Base-by-base conservation (phyloP, 2,888 invertebrate genomes). In the Pterostichus niger region DNA sequence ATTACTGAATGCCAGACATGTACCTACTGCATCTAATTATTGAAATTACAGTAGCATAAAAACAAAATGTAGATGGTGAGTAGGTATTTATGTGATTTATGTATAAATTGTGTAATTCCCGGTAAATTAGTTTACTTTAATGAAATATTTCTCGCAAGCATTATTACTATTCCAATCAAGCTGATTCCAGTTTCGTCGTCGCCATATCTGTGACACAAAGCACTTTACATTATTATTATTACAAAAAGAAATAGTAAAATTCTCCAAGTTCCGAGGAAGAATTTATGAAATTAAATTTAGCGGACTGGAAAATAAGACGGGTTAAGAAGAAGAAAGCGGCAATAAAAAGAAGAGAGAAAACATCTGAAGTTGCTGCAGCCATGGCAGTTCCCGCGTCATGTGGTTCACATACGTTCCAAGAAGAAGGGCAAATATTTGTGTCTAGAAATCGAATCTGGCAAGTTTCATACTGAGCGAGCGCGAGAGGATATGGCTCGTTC, bases 371-470 rank as follows among this genome's bases (percentile, higher is more conserved):
- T 64, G 24, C 31, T 49, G 49, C 49, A 56, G 56, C 24, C 24
- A 24, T 24, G 24, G 24, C 24, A 56, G 15, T 17, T 56, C 35
- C 11, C 44, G 10, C 75, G 75, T 49, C 54, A 56, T 77, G 56
- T 56, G 54, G 56, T 59, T 77, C 77, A 56, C 56, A 56, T 56
- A 56, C 77, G 52, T 31, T 54, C 13, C 77, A 5, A 31, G 77
- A 35, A 54, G 77, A 77, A 56, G 56, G 40, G 46, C 77, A 77
- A 77, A 77, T 77, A 77, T 56, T 77, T 77, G 77, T 56, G 54
- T 59, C 44, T 40, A 35, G 77, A 77, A 77, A 77, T 77, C 56
- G 77, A 77, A 77, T 77, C 77, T 56, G 77, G 77, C 76, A 77
- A 52, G 76, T 75, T 75, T 49, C 44, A 71, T 71, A 71, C 68